phyloP scores from a whole-genome alignment of 2,888 invertebrate genomes.

The Sarcophaga subvicina region DNA sequence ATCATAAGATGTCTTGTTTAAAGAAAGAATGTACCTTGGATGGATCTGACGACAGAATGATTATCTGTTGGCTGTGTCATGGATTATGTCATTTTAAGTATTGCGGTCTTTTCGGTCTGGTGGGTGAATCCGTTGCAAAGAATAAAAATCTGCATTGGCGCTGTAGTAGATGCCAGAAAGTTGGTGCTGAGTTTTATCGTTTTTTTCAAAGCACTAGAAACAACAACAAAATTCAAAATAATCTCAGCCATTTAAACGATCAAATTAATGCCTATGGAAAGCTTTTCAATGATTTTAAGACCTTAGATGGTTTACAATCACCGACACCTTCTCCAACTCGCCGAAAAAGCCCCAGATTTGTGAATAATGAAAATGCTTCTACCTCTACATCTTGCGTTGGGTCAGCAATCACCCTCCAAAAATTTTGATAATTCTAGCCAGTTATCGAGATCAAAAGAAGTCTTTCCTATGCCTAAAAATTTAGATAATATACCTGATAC shows the following conservation, averaged over 20 bases:
- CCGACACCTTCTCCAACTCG: no score
- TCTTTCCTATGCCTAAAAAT: no score
- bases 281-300: not conserved
- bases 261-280: not conserved
- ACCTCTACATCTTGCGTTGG: not conserved
- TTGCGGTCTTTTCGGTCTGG: not conserved
- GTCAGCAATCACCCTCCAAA: not conserved
- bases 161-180: no score
- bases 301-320: no score
- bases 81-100: not conserved
- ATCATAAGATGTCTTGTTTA: no score
- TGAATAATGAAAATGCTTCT: not conserved
- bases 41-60: not conserved
- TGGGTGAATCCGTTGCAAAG: no score
- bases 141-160: no score
- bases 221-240: not conserved
- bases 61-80: conserved; percentile 1
- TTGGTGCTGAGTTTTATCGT: no score
- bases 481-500: not conserved
- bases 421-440: not conserved
- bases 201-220: no score
- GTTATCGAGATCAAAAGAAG: not conserved
- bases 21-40: no score
- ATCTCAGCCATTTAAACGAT: no score
- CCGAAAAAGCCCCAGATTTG: no score